Evolutionary conservation across 2,113 vertebrate genomes (phyloP), one percentile per base, ranked within the genome.

Genomic region (Tyto alba): DNA sequence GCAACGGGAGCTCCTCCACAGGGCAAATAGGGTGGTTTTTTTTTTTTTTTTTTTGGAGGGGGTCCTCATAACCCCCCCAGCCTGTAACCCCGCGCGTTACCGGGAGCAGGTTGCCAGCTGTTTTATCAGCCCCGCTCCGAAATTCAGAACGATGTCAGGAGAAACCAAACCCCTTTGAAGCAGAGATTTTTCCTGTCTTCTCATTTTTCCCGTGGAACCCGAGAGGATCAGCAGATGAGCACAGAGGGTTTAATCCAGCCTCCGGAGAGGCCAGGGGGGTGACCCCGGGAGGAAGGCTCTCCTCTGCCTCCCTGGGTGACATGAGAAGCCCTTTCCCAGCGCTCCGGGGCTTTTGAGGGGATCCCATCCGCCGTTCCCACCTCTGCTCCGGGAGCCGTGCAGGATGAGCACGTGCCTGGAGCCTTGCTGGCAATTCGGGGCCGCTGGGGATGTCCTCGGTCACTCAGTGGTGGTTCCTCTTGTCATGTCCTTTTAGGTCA

Each of bases 371-470:
- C n/a, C 22, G 2, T 48, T 57, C 79, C 66, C 66, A 17, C 14
- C 43, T 40, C 23, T 27, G 14, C n/a, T 40, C 29, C 3, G 0
- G 16, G 29, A 63, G 57, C 57, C 6, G 2, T 19, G 57, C 1
- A 2, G 36, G 36, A 27, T 20, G 22, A 34, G 16, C 1, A 6
- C 21, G 1, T 11, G n/a, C 30, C 25, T 0, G 2, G 36, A 83
- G 30, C 53, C 67, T 9, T 16, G 36, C 56, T 9, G 7, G 36
- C 25, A 13, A 25, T 36, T 38, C 1, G 8, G 47, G 36, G 62
- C 36, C 19, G 20, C 41, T 9, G 40, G 43, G 23, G 66, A 40
- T 41, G 55, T 50, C 26, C 40, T 63, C 4, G 3, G 43, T 41
- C 41, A 40, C 59, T 45, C 66, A 52, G 2, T 17, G 36, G 27